Evolutionary conservation across 2,113 vertebrate species (phyloP).

Genomic region (Xiphophorus couchianus): DNA sequence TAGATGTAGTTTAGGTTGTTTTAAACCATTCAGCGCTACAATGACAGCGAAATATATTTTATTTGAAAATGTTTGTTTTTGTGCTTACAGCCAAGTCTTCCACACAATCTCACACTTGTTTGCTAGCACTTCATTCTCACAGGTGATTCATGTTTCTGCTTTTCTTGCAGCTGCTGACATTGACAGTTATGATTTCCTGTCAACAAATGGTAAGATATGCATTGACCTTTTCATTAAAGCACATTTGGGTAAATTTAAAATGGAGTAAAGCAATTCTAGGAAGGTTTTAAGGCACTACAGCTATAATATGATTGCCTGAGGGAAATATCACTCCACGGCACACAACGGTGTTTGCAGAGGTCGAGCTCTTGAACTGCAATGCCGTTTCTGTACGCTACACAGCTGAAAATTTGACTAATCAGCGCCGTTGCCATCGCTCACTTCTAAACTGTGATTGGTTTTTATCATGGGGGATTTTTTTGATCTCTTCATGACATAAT

Average conservation of each 20-base stretch:
- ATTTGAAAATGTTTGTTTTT: neutral
- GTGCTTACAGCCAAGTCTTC: neutral
- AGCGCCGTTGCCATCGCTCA: conserved; percentile 56
- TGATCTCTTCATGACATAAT: conserved; percentile 68
- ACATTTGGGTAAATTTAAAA: conserved; percentile 66
- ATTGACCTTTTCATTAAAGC: conserved; percentile 70
- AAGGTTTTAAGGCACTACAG: conserved; percentile 68
- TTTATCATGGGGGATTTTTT: conserved; percentile 52
- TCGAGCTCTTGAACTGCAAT: conserved; percentile 47
- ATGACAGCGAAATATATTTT: neutral
- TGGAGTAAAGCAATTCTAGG: conserved; percentile 63
- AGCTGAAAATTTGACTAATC: conserved; percentile 46
- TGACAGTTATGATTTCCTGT: conserved; percentile 29
- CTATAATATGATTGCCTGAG: conserved; percentile 60
- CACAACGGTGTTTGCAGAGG: conserved; percentile 60
- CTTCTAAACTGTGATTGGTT: conserved; percentile 52
- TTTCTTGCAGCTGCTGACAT: conserved; percentile 3
- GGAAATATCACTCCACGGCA: conserved; percentile 55
- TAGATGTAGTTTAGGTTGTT: neutral
- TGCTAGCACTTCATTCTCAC: conserved; percentile 19
- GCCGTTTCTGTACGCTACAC: conserved; percentile 49
- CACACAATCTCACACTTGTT: neutral
- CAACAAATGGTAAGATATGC: conserved; percentile 68
- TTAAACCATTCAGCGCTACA: neutral
- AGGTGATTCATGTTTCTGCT: conserved; percentile 39